These are phyloP conservation scores for Eupithecia subumbrata DNA, from an alignment of 2,888 invertebrate species.

Conservation along the genomic window DNA sequence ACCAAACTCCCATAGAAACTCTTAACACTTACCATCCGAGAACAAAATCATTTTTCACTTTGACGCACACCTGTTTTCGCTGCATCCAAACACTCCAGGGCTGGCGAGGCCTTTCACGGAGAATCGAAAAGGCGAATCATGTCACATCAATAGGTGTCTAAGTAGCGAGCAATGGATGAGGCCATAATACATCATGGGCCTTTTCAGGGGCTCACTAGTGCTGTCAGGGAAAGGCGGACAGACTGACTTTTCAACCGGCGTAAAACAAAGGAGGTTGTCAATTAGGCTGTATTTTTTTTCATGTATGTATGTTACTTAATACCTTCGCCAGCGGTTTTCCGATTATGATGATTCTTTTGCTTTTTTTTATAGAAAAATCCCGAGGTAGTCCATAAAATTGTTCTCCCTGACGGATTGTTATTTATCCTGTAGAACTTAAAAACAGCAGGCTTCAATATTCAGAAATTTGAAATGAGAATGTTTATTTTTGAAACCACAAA, in stretches of 20 bases:
- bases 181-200: slow-evolving; percentile 64
- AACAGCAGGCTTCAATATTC: no score
- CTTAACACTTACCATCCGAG: slow-evolving; percentile 6
- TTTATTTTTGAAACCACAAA: no score
- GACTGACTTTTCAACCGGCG: neutral
- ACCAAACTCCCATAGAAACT: slow-evolving; percentile 8
- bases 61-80: slow-evolving; percentile 27
- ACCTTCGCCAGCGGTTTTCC: neutral
- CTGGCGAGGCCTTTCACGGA: slow-evolving; percentile 37
- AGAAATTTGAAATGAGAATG: neutral
- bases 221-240: slow-evolving; percentile 16
- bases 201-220: slow-evolving; percentile 29
- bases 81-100: slow-evolving; percentile 23
- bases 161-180: slow-evolving; percentile 51
- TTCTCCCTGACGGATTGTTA: neutral
- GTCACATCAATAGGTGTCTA: slow-evolving; percentile 65
- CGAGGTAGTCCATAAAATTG: neutral
- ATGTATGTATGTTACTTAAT: neutral
- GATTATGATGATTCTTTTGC: neutral
- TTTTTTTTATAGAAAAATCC: neutral
- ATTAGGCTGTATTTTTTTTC: neutral
- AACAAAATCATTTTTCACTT: slow-evolving; percentile 27
- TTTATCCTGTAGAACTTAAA: neutral
- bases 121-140: slow-evolving; percentile 63
- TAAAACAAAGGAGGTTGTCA: neutral